Evolutionary conservation across 2,888 invertebrate genomes (phyloP).

Genomic region (Acleris laterana): DNA sequence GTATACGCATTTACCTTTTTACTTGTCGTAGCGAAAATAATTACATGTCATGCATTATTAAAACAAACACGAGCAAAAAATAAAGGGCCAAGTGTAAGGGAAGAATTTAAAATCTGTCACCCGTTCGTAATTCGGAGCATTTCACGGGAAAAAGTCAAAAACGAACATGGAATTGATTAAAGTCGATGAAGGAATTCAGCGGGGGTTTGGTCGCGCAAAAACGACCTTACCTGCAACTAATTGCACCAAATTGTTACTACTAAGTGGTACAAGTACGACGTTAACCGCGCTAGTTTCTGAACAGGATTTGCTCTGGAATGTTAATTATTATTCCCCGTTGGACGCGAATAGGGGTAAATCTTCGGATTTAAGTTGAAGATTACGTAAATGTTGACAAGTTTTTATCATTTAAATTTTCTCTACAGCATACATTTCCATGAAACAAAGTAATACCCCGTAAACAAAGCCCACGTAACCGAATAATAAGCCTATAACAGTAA

Average conservation of each 20-base stretch:
- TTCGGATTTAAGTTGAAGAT: neutral
- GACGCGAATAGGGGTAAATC: neutral
- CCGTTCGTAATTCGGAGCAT: conserved; percentile 77
- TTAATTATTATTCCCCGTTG: neutral
- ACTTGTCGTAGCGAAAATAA: conserved; percentile 69
- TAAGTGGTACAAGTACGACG: conserved; percentile 51
- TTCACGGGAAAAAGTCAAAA: conserved; percentile 67
- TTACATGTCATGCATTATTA: conserved; percentile 80
- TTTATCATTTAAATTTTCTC: conserved; percentile 12
- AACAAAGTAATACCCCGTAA: conserved; percentile 24
- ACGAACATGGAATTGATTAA: conserved; percentile 73
- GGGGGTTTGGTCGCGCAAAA: conserved; percentile 55
- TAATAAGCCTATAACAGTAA: conserved; percentile 60
- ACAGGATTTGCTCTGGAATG: conserved; percentile 5
- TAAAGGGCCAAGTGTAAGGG: conserved; percentile 76
- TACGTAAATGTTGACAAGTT: no score
- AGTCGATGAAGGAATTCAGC: conserved; percentile 71
- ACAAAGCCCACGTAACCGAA: conserved; percentile 50
- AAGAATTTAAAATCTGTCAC: conserved; percentile 84
- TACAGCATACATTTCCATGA: conserved; percentile 3
- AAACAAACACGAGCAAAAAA: conserved; percentile 68
- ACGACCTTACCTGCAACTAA: conserved; percentile 58
- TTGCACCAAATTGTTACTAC: conserved; percentile 67
- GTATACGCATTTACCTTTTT: conserved; percentile 62
- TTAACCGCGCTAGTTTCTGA: conserved; percentile 25